Evolutionary conservation across 2,888 invertebrate genomes (phyloP).

Genomic region (Meta bourneti): DNA sequence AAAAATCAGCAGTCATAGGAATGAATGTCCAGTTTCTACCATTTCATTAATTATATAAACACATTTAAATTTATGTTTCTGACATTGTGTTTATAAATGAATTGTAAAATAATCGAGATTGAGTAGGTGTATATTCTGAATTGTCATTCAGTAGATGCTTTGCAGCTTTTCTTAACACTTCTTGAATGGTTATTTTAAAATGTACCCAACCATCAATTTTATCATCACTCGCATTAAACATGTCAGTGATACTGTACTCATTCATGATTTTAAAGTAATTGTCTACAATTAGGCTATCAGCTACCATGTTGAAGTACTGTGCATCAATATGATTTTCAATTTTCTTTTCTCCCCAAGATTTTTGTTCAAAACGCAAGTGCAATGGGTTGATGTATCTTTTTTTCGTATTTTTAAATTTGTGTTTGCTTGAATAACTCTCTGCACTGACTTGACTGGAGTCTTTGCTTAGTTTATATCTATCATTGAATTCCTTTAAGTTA

Average conservation of each 20-base stretch:
- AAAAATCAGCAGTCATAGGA: too few relatives aligned
- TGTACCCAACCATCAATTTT: slow-evolving; percentile 36
- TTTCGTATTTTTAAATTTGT: background rate
- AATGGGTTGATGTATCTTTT: background rate
- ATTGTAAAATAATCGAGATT: background rate
- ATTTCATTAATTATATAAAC: too few relatives aligned
- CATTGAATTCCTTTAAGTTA: background rate
- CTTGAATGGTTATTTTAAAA: slow-evolving; percentile 50
- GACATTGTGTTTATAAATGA: background rate
- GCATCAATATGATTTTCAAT: background rate
- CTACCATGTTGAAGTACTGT: slow-evolving; percentile 17
- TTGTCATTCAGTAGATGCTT: background rate
- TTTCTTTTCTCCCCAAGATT: background rate
- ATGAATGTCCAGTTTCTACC: too few relatives aligned
- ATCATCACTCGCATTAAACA: background rate
- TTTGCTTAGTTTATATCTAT: background rate
- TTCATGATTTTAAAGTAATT: background rate
- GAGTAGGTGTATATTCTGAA: background rate
- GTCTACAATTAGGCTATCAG: slow-evolving; percentile 1
- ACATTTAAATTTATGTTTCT: background rate
- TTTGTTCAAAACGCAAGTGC: background rate
- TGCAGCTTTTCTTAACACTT: slow-evolving; percentile 20
- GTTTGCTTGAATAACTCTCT: background rate
- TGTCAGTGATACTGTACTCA: background rate
- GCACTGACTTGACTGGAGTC: background rate